Evolutionary conservation across 2,888 invertebrate species (phyloP).

Genomic region (Leucozona laternaria): DNA sequence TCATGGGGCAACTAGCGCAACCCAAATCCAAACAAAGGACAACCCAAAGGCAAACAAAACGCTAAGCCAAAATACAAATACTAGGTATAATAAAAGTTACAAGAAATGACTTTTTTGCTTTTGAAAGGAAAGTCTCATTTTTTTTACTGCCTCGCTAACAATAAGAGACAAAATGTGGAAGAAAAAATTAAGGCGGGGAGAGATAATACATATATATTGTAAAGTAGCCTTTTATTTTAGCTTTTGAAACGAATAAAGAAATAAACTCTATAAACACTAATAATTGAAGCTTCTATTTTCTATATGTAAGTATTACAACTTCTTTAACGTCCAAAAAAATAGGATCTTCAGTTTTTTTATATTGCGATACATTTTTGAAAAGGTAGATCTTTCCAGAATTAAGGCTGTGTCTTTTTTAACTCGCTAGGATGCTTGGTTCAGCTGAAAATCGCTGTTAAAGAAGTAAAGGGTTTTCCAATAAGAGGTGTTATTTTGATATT

Average conservation of each 20-base stretch:
- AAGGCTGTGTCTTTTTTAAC: no score
- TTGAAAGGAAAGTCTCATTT: conserved; percentile 21
- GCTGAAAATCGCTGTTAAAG: no score
- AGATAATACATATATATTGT: neutral
- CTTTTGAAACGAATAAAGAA: neutral
- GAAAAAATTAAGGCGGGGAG: conserved; percentile 8
- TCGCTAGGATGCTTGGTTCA: no score
- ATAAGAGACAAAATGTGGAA: conserved; percentile 10
- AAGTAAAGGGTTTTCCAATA: no score
- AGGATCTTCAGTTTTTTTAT: no score
- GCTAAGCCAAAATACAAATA: conserved; percentile 19
- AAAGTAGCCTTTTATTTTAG: neutral
- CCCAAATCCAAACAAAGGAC: conserved; percentile 42
- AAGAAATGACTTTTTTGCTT: neutral
- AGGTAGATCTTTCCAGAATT: no score
- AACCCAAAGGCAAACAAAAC: conserved; percentile 41
- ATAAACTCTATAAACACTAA: no score
- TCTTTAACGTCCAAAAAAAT: no score
- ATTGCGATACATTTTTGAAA: no score
- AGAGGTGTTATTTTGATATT: no score
- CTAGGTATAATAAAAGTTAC: conserved; percentile 21
- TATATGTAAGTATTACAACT: no score
- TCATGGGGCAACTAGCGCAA: conserved; percentile 45
- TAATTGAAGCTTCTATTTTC: no score
- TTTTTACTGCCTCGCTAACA: conserved; percentile 15